phyloP scores from a whole-genome alignment of 1,140 invertebrate genomes.

The Drosophila ohnishii region DNA sequence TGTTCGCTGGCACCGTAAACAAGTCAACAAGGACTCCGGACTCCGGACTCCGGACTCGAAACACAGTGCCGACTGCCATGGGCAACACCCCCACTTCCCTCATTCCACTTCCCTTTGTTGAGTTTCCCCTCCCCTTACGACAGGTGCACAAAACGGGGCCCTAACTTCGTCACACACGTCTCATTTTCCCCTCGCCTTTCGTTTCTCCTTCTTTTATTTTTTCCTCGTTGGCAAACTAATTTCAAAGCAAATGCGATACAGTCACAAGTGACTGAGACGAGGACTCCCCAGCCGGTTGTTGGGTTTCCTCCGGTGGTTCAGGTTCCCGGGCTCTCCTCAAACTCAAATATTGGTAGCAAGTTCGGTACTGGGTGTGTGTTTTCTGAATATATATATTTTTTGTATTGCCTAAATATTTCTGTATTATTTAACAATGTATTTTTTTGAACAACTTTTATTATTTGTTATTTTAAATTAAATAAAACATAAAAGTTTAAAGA shows the following conservation, averaged over 20 bases:
- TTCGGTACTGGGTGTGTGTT: not conserved
- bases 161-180: conserved; percentile 53
- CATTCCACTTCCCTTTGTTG: not conserved
- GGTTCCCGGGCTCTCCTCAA: conserved; percentile 9
- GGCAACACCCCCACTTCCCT: conserved; percentile 20
- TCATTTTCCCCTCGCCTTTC: conserved; percentile 33
- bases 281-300: conserved; percentile 45
- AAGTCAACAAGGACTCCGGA: conserved; percentile 37
- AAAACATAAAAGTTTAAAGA: not conserved
- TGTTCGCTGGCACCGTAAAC: conserved; percentile 45
- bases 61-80: conserved; percentile 31
- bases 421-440: not conserved
- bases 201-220: conserved; percentile 3
- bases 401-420: not conserved
- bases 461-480: not conserved
- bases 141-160: conserved; percentile 53
- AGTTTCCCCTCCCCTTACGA: conserved; percentile 8
- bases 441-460: not conserved
- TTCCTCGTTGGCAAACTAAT: conserved; percentile 52
- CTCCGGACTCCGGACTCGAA: not conserved
- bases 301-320: conserved; percentile 36
- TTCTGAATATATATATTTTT: not conserved
- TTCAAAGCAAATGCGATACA: conserved; percentile 67
- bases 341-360: not conserved
- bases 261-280: conserved; percentile 38